phyloP scores from a whole-genome alignment of 2,888 invertebrate genomes.

The Brenthis hecate region DNA sequence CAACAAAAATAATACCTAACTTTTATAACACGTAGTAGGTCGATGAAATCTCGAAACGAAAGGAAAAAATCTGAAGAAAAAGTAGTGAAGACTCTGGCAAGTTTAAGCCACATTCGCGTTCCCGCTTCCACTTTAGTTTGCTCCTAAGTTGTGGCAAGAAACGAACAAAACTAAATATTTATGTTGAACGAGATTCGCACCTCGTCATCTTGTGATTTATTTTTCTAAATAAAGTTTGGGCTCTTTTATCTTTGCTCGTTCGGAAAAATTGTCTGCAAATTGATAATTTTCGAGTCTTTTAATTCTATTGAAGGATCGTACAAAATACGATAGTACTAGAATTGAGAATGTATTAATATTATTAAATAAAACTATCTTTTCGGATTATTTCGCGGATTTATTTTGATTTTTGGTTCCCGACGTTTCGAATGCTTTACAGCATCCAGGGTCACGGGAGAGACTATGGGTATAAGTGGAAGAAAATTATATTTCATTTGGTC shows the following conservation, averaged over 20 bases:
- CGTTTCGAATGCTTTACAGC: too few relatives aligned
- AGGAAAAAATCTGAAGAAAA: constrained; percentile 38
- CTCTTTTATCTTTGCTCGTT: constrained; percentile 9
- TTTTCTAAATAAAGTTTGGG: constrained; percentile 9
- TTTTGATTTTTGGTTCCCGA: too few relatives aligned
- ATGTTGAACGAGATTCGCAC: constrained; percentile 26
- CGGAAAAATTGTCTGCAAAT: constrained; percentile 13
- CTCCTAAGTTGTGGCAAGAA: constrained; percentile 25
- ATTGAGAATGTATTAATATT: neutral
- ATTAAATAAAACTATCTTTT: too few relatives aligned
- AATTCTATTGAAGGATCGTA: constrained; percentile 6
- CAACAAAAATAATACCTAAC: constrained; percentile 1
- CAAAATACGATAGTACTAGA: neutral
- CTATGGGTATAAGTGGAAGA: too few relatives aligned
- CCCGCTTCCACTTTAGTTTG: constrained; percentile 24
- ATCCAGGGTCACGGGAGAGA: too few relatives aligned
- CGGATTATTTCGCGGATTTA: too few relatives aligned
- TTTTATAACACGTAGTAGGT: constrained; percentile 4
- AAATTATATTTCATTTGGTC: too few relatives aligned
- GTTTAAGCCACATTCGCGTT: constrained; percentile 32
- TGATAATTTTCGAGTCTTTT: constrained; percentile 18
- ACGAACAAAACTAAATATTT: constrained; percentile 34
- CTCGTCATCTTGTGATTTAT: constrained; percentile 24
- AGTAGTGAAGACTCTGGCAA: constrained; percentile 38
- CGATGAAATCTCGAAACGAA: constrained; percentile 28